A percentile compares a stretch with the other conserved stretches of the same genome.
Evolutionary conservation across 2,888 invertebrate species (phyloP).

Genomic region (Synanthedon andrenaeformis): DNA sequence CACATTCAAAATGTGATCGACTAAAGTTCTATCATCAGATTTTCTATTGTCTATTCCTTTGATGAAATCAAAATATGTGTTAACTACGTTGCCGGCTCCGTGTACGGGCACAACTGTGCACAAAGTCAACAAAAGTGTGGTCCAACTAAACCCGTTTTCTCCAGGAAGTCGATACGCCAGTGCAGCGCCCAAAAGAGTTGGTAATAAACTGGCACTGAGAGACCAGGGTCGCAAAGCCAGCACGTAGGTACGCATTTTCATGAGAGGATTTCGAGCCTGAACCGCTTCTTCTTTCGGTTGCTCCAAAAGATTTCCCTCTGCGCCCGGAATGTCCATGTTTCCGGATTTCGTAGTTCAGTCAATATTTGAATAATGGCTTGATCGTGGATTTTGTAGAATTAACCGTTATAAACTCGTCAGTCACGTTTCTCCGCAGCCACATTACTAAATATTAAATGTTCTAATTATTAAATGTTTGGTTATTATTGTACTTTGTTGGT

Average conservation of each 20-base stretch:
- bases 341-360: constrained; percentile 24
- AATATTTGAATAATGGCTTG: background rate
- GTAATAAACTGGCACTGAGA: constrained; percentile 89
- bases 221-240: constrained; percentile 95
- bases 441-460: no score
- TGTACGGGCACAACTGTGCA: constrained; percentile 92
- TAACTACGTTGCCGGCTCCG: constrained; percentile 96
- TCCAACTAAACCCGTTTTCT: constrained; percentile 80
- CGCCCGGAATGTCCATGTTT: constrained; percentile 41
- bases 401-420: no score
- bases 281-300: constrained; percentile 49
- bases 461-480: no score
- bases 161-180: constrained; percentile 87
- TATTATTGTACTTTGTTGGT: no score
- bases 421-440: no score
- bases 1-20: constrained; percentile 85
- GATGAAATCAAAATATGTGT: constrained; percentile 95
- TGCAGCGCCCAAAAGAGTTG: constrained; percentile 89
- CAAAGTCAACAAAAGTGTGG: constrained; percentile 83
- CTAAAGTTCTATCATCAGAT: constrained; percentile 93
- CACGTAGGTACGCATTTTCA: constrained; percentile 91
- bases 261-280: constrained; percentile 69
- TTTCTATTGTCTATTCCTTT: constrained; percentile 94
- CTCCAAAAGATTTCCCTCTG: constrained; percentile 56
- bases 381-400: background rate